A percentile compares a stretch with the other conserved stretches of the same genome.
phyloP scores from a whole-genome alignment of 2,113 vertebrate genomes.

The Gobio gobio region DNA sequence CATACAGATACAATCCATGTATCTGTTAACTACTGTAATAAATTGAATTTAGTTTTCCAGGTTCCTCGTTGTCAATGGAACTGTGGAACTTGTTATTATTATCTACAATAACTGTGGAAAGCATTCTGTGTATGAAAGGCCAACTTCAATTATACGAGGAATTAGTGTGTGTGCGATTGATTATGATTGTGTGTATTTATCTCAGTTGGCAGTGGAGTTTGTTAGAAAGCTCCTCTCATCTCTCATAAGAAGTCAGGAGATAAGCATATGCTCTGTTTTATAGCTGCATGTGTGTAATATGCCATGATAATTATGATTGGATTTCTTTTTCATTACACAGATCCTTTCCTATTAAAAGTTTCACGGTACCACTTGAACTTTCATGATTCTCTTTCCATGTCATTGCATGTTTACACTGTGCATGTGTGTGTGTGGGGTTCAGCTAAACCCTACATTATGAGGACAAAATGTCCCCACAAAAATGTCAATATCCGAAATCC shows the following conservation, averaged over 20 bases:
- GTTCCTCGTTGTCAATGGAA: neutral
- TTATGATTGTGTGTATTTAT: conserved; percentile 34
- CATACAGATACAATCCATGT: neutral
- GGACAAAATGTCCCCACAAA: too few species aligned
- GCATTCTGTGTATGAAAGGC: conserved; percentile 10
- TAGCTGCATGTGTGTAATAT: neutral
- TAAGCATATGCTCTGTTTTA: conserved; percentile 24
- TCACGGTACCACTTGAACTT: neutral
- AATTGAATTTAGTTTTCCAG: neutral
- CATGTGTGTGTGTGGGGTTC: neutral
- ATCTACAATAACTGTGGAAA: neutral
- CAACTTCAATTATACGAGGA: conserved; percentile 3
- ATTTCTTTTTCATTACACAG: conserved; percentile 23
- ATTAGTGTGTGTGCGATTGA: neutral
- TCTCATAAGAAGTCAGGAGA: conserved; percentile 7
- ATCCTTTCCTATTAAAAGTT: conserved; percentile 39
- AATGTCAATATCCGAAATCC: too few species aligned
- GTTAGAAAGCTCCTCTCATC: conserved; percentile 39
- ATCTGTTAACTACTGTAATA: neutral
- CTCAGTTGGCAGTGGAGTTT: conserved; percentile 27
- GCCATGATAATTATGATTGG: conserved; percentile 26
- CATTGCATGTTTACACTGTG: neutral
- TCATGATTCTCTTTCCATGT: neutral
- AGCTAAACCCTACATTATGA: too few species aligned
- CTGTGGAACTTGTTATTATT: neutral